These are phyloP conservation scores for Rhopalosiphum nymphaeae DNA, from an alignment of 2,888 invertebrate genomes.

Conservation along the genomic window DNA sequence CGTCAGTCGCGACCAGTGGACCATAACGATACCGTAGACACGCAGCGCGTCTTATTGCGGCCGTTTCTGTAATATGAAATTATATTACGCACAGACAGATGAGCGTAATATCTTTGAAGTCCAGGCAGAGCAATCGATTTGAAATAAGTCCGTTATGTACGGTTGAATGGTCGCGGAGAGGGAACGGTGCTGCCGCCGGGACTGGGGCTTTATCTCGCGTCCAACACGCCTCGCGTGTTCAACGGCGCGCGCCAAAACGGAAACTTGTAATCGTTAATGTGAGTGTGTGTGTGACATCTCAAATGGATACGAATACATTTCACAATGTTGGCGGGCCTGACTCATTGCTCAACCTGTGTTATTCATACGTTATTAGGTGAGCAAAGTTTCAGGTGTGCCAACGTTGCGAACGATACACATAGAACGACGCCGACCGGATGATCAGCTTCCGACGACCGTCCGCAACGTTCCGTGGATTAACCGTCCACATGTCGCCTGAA, in stretches of 20 bases:
- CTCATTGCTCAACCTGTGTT: slow-evolving; percentile 84
- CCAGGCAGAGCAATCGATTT: slow-evolving; percentile 44
- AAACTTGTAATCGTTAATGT: slow-evolving; percentile 17
- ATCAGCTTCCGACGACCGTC: too few relatives aligned
- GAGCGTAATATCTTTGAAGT: slow-evolving; percentile 45
- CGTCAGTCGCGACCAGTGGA: neutral
- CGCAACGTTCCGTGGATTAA: neutral
- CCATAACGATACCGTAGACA: neutral
- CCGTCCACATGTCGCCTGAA: slow-evolving; percentile 76
- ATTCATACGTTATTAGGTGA: slow-evolving; percentile 76
- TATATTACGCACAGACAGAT: neutral
- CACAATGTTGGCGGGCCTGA: slow-evolving; percentile 77
- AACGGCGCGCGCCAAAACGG: slow-evolving; percentile 29
- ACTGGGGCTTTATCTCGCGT: slow-evolving; percentile 27
- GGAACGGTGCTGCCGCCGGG: neutral
- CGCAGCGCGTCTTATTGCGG: neutral
- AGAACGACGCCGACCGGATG: neutral
- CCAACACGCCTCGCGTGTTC: slow-evolving; percentile 37
- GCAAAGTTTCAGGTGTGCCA: slow-evolving; percentile 92
- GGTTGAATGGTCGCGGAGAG: neutral
- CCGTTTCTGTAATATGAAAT: neutral
- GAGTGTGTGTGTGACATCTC: neutral
- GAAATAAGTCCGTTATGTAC: slow-evolving; percentile 39
- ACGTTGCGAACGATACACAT: slow-evolving; percentile 70
- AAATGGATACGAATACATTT: neutral